These are phyloP conservation scores for Thereuonema tuberculata DNA, from an alignment of 1,140 invertebrate species.

Conservation along the genomic window DNA sequence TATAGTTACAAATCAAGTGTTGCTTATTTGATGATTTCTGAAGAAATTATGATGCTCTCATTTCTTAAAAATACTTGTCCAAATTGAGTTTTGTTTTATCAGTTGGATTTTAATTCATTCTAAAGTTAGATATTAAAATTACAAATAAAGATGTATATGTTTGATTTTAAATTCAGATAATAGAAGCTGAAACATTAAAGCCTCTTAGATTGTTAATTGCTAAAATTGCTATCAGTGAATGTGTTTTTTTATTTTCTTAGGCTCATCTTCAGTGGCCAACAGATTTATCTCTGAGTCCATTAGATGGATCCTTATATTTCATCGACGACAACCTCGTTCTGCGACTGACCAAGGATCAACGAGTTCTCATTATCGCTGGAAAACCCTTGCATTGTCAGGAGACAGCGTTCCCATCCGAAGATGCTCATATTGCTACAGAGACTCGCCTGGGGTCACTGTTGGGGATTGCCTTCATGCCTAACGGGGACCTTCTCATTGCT, in stretches of 20 bases:
- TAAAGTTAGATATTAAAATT: too few species aligned
- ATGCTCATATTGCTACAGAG: conserved; percentile 5
- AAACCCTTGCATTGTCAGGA: conserved; percentile 66
- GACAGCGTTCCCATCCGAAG: conserved; percentile 33
- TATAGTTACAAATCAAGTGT: too few species aligned
- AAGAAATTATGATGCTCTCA: too few species aligned
- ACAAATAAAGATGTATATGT: too few species aligned
- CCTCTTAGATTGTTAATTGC: too few species aligned
- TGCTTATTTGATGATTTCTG: too few species aligned
- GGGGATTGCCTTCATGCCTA: conserved; percentile 73
- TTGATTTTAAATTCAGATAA: too few species aligned
- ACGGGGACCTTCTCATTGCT: conserved; percentile 83
- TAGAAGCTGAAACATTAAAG: too few species aligned
- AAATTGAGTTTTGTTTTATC: too few species aligned
- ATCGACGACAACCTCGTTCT: conserved; percentile 87
- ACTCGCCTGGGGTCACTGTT: background rate
- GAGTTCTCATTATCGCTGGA: conserved; percentile 65
- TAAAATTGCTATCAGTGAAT: too few species aligned
- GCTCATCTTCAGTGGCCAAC: conserved; percentile 92
- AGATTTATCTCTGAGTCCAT: conserved; percentile 74
- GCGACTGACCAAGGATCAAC: conserved; percentile 78
- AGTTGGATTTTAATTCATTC: too few species aligned
- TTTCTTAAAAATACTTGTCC: too few species aligned
- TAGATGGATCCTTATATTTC: conserved; percentile 87
- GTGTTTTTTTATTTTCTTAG: conserved; percentile 19